Evolutionary conservation across 2,888 invertebrate genomes (phyloP), one percentile per base, ranked within the genome.

Genomic region (Pemphredon lugubris): DNA sequence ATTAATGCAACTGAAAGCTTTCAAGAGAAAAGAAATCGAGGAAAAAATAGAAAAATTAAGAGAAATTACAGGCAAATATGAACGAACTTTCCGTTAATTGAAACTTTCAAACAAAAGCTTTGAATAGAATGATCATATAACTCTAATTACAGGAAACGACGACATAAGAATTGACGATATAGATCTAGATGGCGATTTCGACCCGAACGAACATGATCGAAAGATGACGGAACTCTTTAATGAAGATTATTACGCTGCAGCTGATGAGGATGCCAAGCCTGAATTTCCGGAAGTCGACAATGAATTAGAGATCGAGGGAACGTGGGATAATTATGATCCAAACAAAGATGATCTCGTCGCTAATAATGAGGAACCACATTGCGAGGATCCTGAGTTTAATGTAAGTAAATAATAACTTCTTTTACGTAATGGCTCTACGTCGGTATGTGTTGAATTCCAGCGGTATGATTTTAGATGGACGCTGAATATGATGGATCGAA

Each of bases 171-270:
- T 89, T 14, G 84, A 86, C 44, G 77, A 79, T 13, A 59, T 84
- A 3, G 97, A 98, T 86, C 91, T 98, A 13, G 96, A 98, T 54
- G 95, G 93, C 2, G 97, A 97, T 84, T 97, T 98, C 90, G 96
- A 98, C 91, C 97, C 98, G 0, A 94, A 92, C 6, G 94, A 94
- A 68, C 95, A 98, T 89, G 98, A 98, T 89, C 91, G 92, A 70
- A 93, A 94, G 83, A 98, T 98, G 98, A 92, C 93, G 79, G 92
- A 94, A 84, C 90, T 97, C 45, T 98, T 98, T 90, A 93, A 95
- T 90, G 95, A 97, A 45, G 93, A 97, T 57, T 98, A 95, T 91
- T 98, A 98, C 90, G 92, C 93, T 5, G 93, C 93, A 0, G 59
- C 78, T 2, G 93, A 92, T 6, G 94, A 92, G 70, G 92, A 92